phyloP scores from a whole-genome alignment of 2,888 invertebrate species.

The Conomelus anceps region DNA sequence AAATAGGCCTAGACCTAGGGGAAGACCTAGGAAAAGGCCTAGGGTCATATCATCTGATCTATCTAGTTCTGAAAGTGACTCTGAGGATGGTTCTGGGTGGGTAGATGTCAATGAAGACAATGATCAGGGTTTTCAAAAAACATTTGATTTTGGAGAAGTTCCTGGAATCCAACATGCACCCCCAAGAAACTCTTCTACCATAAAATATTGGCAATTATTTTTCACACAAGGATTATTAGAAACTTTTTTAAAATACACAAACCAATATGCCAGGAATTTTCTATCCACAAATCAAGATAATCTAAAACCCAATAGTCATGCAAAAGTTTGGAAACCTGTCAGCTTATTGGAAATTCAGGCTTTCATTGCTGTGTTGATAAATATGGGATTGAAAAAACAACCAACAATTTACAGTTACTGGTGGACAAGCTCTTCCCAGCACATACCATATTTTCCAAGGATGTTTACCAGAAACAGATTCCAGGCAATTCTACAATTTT shows the following conservation, averaged over 20 bases:
- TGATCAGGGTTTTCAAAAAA: background rate
- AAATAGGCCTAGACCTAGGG: background rate
- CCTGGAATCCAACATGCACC: background rate
- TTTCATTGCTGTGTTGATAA: constrained; percentile 17
- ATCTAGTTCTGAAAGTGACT: background rate
- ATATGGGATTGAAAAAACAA: constrained; percentile 8
- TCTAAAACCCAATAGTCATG: background rate
- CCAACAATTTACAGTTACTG: background rate
- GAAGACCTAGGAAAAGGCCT: background rate
- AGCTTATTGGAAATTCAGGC: constrained; percentile 3
- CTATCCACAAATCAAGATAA: background rate
- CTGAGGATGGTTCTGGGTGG: constrained; percentile 1
- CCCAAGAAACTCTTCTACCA: background rate
- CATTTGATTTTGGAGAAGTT: background rate
- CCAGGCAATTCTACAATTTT: background rate
- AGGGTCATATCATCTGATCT: background rate
- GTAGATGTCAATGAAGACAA: background rate
- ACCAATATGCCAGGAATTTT: constrained; percentile 12
- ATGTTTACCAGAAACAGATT: background rate
- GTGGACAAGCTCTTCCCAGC: background rate
- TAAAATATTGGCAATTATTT: background rate
- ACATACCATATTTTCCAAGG: background rate
- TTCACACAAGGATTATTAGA: constrained; percentile 9
- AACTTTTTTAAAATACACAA: constrained; percentile 16
- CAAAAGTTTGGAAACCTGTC: constrained; percentile 11